Percentiles rank a stretch among this genome's conserved stretches.
These are phyloP conservation scores for Rissa tridactyla DNA, from an alignment of 2,113 vertebrate species.

Conservation along the genomic window DNA sequence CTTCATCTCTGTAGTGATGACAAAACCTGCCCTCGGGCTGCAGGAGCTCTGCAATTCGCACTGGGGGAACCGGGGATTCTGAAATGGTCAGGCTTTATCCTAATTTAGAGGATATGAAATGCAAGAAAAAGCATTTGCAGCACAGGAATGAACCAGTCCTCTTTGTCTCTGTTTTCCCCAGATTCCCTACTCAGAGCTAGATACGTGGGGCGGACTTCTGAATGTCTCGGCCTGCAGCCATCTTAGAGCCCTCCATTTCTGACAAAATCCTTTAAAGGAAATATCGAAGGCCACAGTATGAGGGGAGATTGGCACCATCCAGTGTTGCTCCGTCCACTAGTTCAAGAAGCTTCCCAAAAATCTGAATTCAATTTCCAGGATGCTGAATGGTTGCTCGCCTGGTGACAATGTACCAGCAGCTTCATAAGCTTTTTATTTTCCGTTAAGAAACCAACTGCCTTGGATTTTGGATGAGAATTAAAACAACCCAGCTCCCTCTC, in stretches of 20 bases:
- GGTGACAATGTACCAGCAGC: constrained; percentile 44
- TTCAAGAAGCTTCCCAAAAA: constrained; percentile 48
- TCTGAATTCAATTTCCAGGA: constrained; percentile 57
- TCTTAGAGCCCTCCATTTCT: background rate
- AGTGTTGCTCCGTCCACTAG: background rate
- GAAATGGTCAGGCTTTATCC: background rate
- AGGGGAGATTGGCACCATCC: constrained; percentile 6
- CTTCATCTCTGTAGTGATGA: background rate
- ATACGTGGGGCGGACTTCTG: rapidly evolving
- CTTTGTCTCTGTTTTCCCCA: background rate
- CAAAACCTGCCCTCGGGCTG: background rate
- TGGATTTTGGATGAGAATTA: background rate
- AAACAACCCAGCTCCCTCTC: constrained; percentile 23
- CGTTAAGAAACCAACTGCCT: background rate
- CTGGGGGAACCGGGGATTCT: background rate
- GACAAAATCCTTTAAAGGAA: constrained; percentile 37
- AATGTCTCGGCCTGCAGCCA: background rate
- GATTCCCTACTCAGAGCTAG: background rate
- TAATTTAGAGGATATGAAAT: background rate
- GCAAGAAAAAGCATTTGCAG: background rate
- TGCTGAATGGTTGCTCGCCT: background rate
- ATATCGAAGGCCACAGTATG: background rate
- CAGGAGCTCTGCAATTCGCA: background rate
- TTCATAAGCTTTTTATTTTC: constrained; percentile 28
- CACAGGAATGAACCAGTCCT: background rate